Base-by-base conservation (phyloP, 2,888 invertebrate species). In the Epistrophe eligans region DNA sequence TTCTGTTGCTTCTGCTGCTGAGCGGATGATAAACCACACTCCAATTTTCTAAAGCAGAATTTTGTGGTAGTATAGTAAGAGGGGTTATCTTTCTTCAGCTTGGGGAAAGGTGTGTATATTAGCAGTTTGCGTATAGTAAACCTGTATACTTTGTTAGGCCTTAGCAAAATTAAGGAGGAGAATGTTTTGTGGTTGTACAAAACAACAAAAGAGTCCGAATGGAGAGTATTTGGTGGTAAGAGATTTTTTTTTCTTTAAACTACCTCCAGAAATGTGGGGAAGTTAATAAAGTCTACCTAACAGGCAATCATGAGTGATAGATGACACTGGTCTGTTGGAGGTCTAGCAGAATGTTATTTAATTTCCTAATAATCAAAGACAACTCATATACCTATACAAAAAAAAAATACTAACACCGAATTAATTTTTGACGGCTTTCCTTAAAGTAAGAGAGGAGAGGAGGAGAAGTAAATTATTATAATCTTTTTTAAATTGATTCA, bases 261-360 rank as follows among this genome's bases (percentile, higher is more conserved):
- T 87, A 83, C 87, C 79, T 83, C 83, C 87, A 83, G 87, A 87
- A 87, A 87, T 87, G 87, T 87, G 87, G 87, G 87, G 87, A 87
- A 87, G 87, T 87, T 83, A 83, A 76, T 83, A 83, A 87, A 87
- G 87, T 83, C 87, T 60, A 79, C n/a, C 7, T 79, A 76, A 32
- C 72, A 83, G 87, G 87, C 64, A 50, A 76, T n/a, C 87, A 87
- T 76, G 57, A 64, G 2, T 10, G 28, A 11, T 48, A 77, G 83
- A 1, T 28, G 81, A 43, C 11, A 4, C 2, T 38, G 24, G 58
- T 71, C 79, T 72, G 76, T 79, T 71, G 64, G 19, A 38, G 15
- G 57, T 35, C 70, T 52, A 60, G 71, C 76, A 71, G 64, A 77
- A 72, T 77, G 77, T 71, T 77, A 71, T 38, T 48, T 32, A 32